Base-by-base conservation (phyloP, 2,888 invertebrate species). In the Microdon myrmicae region DNA sequence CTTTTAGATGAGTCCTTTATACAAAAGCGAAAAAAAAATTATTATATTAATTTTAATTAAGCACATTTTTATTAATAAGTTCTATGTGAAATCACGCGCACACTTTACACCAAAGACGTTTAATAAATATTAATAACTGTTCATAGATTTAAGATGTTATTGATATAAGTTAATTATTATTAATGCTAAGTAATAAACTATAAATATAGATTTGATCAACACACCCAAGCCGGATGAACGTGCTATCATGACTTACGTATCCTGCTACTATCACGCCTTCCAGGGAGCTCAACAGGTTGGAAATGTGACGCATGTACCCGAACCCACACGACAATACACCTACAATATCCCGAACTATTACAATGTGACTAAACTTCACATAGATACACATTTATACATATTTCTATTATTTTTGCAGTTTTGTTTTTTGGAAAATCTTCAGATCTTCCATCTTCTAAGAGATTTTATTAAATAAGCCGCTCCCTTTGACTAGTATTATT, bases 251-350 rank as follows among this genome's bases (percentile, higher is more conserved):
- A 98, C 99, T 78, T 99, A 99, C 84, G 98, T 99, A 83, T 99
- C 98, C 82, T 97, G 98, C 87, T 99, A 97, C 88, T 99, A 99
- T 86, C 99, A 99, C 86, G 98, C 99, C 83, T 99, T 99, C 92
- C 96, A 97, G 86, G 97, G 98, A 85, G 95, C 95, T 81, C 94
- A 94, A 86, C 95, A 96, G 95, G 96, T 95, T 80, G 79, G 79
- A 79, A 77, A 77, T 77, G 74, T 75, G 77, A 78, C 77, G 76
- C 77, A 79, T 77, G 78, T 78, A 76, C 79, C 79, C 76, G 75
- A 78, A 79, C 77, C 79, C 75, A 79, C 79, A 78, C 75, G 79
- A 79, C 74, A 75, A 77, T 79, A 79, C 77, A 77, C 75, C 77
- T 80, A 79, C 78, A 69, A 70, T 70, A 75, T 78, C 77, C 78